Evolutionary conservation across 2,888 invertebrate species (phyloP), one percentile per base, ranked within the genome.

Genomic region (Scelioninae gen. 2): DNA sequence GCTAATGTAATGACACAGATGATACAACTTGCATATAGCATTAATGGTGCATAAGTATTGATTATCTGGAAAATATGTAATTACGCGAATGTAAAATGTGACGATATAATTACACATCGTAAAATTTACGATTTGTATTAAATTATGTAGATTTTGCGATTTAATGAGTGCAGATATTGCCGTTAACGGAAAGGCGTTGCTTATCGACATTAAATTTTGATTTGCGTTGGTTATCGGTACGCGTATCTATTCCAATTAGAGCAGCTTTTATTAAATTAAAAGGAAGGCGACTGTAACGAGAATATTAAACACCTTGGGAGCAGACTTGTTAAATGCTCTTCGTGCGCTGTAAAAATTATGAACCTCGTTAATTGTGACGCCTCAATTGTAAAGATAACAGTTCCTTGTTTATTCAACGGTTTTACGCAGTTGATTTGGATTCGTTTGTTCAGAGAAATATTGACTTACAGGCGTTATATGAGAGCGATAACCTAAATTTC

Each of bases 251-350:
- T 37, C 48, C 39, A 57, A 39, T 57, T 57, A 48, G 57, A 55
- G 16, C 39, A n/a, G 43, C 15, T 33, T 53, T 48, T 48, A 46
- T 65, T 57, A 55, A 65, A 57, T 65, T 65, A 65, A 37, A 33
- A 28, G 37, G 45, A 61, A 43, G 52, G 33, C 3, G 39, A 16
- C 15, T 33, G 15, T 52, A 63, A 52, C 18, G 43, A 63, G 25
- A 41, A 50, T 52, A 52, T 52, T 43, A 63, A 63, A 22, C 15
- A 33, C 39, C 13, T 50, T 28, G 5, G 6, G 10, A 25, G 10
- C 9, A n/a, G 22, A 37, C 46, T 31, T 60, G 46, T 15, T 28
- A 19, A 46, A 46, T 46, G 7, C 25, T 45, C 1, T 25, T 45
- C 13, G 22, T 25, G 13, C 9, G 10, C 10, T 35, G 22, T 22